These are phyloP conservation scores for Illadopsis cleaveri DNA, from an alignment of 2,113 vertebrate species.

Conservation along the genomic window DNA sequence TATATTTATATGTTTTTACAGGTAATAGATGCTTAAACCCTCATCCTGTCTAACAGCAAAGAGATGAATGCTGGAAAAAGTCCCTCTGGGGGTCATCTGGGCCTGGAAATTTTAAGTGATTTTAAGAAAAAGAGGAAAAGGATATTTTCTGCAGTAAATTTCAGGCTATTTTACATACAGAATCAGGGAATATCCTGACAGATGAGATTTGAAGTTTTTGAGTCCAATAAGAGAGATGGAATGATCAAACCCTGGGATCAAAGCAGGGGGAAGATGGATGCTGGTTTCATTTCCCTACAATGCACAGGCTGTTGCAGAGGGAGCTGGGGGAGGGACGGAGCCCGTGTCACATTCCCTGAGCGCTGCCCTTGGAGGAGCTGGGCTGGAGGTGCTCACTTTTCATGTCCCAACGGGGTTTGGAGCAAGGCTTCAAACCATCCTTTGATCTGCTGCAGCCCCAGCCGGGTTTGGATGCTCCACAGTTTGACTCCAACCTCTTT, in stretches of 20 bases:
- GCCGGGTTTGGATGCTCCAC: not conserved
- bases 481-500: not conserved
- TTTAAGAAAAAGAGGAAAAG: not conserved
- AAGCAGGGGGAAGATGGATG: not conserved
- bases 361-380: not conserved
- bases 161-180: not conserved
- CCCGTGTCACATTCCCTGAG: not conserved
- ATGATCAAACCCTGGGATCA: not conserved
- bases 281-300: not conserved
- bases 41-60: not conserved
- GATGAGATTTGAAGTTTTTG: too few relatives aligned
- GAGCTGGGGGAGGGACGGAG: not conserved
- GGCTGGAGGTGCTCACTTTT: not conserved
- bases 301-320: not conserved
- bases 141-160: not conserved
- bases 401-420: not conserved
- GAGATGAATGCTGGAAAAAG: not conserved
- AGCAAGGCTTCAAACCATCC: not conserved
- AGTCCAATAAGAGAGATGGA: rapidly evolving
- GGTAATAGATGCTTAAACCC: not conserved
- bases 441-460: conserved; percentile 4
- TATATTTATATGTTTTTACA: not conserved
- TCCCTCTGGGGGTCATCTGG: not conserved
- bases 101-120: not conserved
- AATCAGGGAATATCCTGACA: not conserved